Conservation (phyloP, 1,140 invertebrate genomes). For the Cardiocondyla obscurior region DNA sequence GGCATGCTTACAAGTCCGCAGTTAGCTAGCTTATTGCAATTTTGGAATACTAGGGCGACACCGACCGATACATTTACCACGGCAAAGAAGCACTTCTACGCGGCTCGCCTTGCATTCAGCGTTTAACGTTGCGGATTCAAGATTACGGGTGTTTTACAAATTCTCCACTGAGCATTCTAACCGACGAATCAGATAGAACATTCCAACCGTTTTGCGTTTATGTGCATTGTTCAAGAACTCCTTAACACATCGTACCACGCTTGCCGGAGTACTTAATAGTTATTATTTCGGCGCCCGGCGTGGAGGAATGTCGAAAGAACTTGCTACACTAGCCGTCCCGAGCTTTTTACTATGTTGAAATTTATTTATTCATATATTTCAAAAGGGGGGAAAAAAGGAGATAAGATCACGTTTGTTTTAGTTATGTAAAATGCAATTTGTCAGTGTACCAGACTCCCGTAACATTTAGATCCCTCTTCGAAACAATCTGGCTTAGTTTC, state of each 20-base stretch:
- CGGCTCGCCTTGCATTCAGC: neutral
- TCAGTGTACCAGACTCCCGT: neutral
- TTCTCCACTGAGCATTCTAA: constrained; percentile 6
- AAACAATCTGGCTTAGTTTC: neutral
- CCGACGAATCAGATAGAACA: neutral
- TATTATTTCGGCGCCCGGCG: constrained; percentile 17
- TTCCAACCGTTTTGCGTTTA: constrained; percentile 56
- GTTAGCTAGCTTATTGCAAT: constrained; percentile 51
- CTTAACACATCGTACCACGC: constrained; percentile 57
- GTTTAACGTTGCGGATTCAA: constrained; percentile 6
- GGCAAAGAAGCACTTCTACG: constrained; percentile 32
- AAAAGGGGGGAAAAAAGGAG: neutral
- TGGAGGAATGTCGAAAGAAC: neutral
- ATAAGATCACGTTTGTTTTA: neutral
- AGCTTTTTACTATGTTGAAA: neutral
- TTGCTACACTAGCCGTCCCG: neutral
- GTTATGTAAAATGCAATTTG: neutral
- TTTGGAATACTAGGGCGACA: constrained; percentile 36
- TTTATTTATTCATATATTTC: neutral
- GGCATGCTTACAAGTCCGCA: neutral
- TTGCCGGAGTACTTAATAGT: constrained; percentile 61
- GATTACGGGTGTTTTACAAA: constrained; percentile 67
- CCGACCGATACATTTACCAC: constrained; percentile 40
- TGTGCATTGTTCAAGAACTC: constrained; percentile 58
- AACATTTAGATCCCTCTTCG: neutral